phyloP scores from a whole-genome alignment of 2,797 vertebrate species.

The Salmo trutta region DNA sequence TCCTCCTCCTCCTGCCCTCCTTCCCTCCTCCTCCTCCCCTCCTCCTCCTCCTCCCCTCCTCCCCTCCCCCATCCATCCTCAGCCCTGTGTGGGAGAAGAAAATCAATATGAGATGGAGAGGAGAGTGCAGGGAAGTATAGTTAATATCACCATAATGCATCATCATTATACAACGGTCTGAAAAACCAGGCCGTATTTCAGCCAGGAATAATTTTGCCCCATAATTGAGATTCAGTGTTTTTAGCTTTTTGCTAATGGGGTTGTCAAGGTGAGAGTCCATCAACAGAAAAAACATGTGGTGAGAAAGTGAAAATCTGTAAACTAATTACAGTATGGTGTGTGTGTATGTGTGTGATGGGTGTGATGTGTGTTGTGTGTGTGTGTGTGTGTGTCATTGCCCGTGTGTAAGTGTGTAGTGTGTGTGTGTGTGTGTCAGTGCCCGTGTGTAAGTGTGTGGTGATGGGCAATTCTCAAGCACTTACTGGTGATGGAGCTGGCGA shows the following conservation, averaged over 20 bases:
- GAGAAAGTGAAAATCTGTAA: background rate
- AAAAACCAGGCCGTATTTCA: constrained; percentile 44
- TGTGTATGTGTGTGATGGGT: background rate
- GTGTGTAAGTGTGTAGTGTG: background rate
- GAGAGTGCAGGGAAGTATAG: constrained; percentile 36
- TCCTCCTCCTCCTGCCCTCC: background rate
- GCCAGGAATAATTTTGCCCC: constrained; percentile 52
- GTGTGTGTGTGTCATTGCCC: background rate
- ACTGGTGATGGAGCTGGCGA: background rate
- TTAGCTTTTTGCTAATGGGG: constrained; percentile 50
- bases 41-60: background rate
- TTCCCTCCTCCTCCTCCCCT: background rate
- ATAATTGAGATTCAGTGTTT: constrained; percentile 41
- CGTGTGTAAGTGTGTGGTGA: background rate
- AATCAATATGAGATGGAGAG: constrained; percentile 51
- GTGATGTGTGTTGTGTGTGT: background rate
- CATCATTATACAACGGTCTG: constrained; percentile 42
- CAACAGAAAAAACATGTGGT: constrained; percentile 15
- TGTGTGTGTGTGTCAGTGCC: background rate
- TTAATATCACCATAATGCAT: constrained; percentile 52
- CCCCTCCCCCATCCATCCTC: background rate
- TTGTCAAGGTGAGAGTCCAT: constrained; percentile 51
- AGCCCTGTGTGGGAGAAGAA: constrained; percentile 17
- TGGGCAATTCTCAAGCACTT: too few relatives aligned
- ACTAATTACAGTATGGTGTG: background rate